Conservation (phyloP, 2,888 invertebrate species). For the Oscheius myriophilus region DNA sequence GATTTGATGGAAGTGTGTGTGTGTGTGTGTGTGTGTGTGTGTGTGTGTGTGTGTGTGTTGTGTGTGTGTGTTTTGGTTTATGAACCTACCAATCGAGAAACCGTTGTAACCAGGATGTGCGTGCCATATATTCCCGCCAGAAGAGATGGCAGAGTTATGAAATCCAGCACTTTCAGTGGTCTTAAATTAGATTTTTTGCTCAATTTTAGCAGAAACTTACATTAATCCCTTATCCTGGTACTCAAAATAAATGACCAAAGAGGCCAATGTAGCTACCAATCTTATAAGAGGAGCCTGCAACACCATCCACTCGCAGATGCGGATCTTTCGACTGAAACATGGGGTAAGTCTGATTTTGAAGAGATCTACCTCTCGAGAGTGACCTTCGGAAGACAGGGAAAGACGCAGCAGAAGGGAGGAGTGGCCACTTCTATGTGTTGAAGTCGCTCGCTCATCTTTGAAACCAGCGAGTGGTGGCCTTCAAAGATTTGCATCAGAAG, state of each 20-base stretch:
- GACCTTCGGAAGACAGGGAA: slow-evolving; percentile 67
- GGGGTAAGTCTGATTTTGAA: not conserved
- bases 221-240: slow-evolving; percentile 60
- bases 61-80: no score
- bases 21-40: no score
- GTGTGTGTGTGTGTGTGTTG: no score
- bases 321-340: slow-evolving; percentile 53
- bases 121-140: slow-evolving; percentile 68
- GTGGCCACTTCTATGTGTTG: slow-evolving; percentile 56
- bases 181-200: slow-evolving; percentile 35
- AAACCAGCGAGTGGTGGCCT: slow-evolving; percentile 57
- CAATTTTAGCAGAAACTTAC: slow-evolving; percentile 33
- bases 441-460: slow-evolving; percentile 48
- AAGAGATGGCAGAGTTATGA: slow-evolving; percentile 64
- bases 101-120: slow-evolving; percentile 68
- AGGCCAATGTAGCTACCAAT: slow-evolving; percentile 63
- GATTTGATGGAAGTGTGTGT: no score
- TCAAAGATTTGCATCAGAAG: slow-evolving; percentile 66
- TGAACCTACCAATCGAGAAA: slow-evolving; percentile 54
- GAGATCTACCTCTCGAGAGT: slow-evolving; percentile 52
- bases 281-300: slow-evolving; percentile 63
- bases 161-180: slow-evolving; percentile 65
- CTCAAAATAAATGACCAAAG: slow-evolving; percentile 66
- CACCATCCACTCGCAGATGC: slow-evolving; percentile 65
- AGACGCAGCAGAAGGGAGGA: slow-evolving; percentile 68